Evolutionary conservation across 2,888 invertebrate genomes (phyloP), one percentile per base, ranked within the genome.

Genomic region (Thumatha senex): DNA sequence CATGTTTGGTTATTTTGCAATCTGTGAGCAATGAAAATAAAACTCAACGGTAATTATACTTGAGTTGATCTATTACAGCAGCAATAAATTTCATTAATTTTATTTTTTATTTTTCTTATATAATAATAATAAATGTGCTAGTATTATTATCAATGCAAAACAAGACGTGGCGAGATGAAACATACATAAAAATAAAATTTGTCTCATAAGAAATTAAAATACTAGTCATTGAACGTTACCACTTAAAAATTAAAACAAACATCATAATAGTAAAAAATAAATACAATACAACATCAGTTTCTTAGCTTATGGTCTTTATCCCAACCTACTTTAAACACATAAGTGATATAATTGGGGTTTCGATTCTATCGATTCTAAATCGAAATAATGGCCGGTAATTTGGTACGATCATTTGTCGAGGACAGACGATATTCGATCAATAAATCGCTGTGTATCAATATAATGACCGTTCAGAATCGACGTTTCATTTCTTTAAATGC

Each of bases 401-500:
- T 91, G 78, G 76, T 83, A 74, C 83, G 84, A 85, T 80, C 89
- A 86, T 88, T 91, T 87, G 86, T 86, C 80, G 89, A 87, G 88
- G 90, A 91, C 90, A 90, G 83, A 89, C 90, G 89, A 87, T 89
- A 84, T 87, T 85, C 88, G 86, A 89, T 89, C 90, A 88, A 91
- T 90, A 90, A 89, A 91, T 91, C 90, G 90, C 87, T 84, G 85
- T 82, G 86, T 89, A 88, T 87, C 85, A 84, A 79, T 83, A 82
- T 90, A 89, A 90, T 91, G 79, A 85, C 84, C 78, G 88, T 77
- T 78, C 72, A 67, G 72, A 86, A 86, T 86, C 82, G 88, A 85
- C 87, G 85, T 88, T 91, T 91, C 85, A 90, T 91, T 91, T 91
- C 89, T 91, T 84, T 89, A 91, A 91, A 91, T 91, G 87, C 80